phyloP scores from a whole-genome alignment of 2,113 vertebrate species.

The Leptobrachium ailaonicum region DNA sequence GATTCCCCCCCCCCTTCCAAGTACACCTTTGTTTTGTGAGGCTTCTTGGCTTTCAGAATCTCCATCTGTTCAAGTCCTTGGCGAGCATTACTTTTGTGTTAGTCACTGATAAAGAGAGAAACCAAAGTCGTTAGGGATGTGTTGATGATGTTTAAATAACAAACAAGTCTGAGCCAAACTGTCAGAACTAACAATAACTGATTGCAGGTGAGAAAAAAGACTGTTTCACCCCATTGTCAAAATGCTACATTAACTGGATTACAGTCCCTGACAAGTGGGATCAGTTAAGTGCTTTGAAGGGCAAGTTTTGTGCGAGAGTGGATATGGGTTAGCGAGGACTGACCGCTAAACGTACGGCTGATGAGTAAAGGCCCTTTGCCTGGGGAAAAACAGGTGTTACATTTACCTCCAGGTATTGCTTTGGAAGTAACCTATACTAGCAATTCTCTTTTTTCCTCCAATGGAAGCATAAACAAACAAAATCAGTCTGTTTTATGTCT shows the following conservation, averaged over 20 bases:
- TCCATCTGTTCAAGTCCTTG: slow-evolving; percentile 25
- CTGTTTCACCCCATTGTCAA: slow-evolving; percentile 46
- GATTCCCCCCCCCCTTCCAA: slow-evolving; percentile 44
- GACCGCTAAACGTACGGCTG: slow-evolving; percentile 44
- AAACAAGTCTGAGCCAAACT: slow-evolving; percentile 51
- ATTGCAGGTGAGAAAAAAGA: slow-evolving; percentile 35
- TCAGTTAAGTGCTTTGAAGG: slow-evolving; percentile 54
- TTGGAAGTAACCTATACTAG: slow-evolving; percentile 47
- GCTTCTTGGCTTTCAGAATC: slow-evolving; percentile 17
- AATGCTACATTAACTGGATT: slow-evolving; percentile 54
- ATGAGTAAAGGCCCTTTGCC: slow-evolving; percentile 44
- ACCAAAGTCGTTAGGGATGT: slow-evolving; percentile 44
- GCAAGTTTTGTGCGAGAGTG: slow-evolving; percentile 43
- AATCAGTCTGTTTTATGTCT: slow-evolving; percentile 32
- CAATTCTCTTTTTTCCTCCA: slow-evolving; percentile 45
- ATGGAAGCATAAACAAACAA: slow-evolving; percentile 42
- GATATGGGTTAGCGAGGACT: slow-evolving; percentile 48
- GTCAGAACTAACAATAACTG: slow-evolving; percentile 48
- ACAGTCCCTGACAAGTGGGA: slow-evolving; percentile 51
- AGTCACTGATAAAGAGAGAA: slow-evolving; percentile 47
- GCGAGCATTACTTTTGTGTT: slow-evolving; percentile 42
- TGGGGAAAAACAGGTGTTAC: slow-evolving; percentile 50
- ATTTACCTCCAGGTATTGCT: slow-evolving; percentile 44
- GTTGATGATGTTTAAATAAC: slow-evolving; percentile 48
- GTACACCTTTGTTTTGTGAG: slow-evolving; percentile 60